These are phyloP conservation scores for Hecatera dysodea DNA, from an alignment of 2,888 invertebrate genomes.

Conservation along the genomic window DNA sequence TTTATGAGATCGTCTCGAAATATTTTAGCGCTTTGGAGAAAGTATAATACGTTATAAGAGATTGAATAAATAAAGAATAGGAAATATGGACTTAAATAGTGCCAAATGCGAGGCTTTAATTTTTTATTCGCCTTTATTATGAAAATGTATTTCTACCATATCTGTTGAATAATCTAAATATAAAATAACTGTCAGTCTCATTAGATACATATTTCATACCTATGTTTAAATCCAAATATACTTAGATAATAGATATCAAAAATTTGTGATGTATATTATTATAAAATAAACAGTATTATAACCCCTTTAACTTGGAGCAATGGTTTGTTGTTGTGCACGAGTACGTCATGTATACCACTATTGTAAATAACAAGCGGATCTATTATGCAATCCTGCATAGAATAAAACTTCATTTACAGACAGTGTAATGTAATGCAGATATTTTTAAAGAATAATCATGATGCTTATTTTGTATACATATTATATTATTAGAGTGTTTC, in stretches of 20 bases:
- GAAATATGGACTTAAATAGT: conserved; percentile 60
- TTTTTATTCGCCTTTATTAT: conserved; percentile 61
- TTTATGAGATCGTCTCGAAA: conserved; percentile 10
- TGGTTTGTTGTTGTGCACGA: conserved; percentile 46
- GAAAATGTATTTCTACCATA: conserved; percentile 56
- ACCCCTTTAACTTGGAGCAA: conserved; percentile 45
- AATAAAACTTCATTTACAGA: conserved; percentile 43
- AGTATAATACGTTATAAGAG: conserved; percentile 28
- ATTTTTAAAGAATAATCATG: conserved; percentile 10
- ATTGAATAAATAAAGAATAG: conserved; percentile 46
- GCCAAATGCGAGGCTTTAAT: conserved; percentile 69
- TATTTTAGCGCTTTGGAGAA: conserved; percentile 21
- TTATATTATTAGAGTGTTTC: conserved; percentile 22
- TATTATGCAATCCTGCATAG: conserved; percentile 23
- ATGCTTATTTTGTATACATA: conserved; percentile 32
- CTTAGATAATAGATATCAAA: conserved; percentile 20
- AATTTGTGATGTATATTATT: conserved; percentile 35
- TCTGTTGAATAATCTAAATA: conserved; percentile 48
- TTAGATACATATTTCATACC: conserved; percentile 42
- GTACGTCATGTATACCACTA: conserved; percentile 35
- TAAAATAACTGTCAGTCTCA: conserved; percentile 53
- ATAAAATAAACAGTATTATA: conserved; percentile 38
- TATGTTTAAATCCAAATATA: conserved; percentile 35
- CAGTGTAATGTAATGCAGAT: conserved; percentile 65
- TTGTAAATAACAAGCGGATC: conserved; percentile 43